Conservation (phyloP, 1,140 invertebrate genomes). For the Drosophila erecta region DNA sequence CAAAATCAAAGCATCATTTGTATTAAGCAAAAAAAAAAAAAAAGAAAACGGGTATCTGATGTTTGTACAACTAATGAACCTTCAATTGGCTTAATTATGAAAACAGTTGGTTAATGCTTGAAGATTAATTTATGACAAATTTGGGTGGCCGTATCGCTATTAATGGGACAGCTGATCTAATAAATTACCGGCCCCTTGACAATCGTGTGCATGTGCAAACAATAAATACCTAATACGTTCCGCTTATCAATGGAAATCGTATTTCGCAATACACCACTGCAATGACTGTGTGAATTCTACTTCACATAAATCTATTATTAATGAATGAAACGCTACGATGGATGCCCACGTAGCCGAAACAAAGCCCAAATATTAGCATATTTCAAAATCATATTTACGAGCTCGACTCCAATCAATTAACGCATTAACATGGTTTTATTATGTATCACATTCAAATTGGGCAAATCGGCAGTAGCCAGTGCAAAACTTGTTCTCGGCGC, state of each 20-base stretch:
- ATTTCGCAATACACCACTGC: slow-evolving; percentile 3
- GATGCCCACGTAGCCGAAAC: slow-evolving; percentile 9
- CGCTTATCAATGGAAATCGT: slow-evolving; percentile 1
- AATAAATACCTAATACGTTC: slow-evolving; percentile 5
- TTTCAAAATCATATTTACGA: slow-evolving; percentile 35
- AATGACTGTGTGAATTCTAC: slow-evolving; percentile 11
- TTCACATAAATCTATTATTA: slow-evolving; percentile 18
- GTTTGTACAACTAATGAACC: slow-evolving; percentile 27
- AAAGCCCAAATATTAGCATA: slow-evolving; percentile 32
- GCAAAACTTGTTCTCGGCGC: slow-evolving; percentile 51
- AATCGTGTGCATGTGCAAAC: not conserved
- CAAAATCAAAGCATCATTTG: slow-evolving; percentile 1
- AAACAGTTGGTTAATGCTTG: slow-evolving; percentile 16
- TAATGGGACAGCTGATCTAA: slow-evolving; percentile 14
- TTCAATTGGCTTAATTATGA: slow-evolving; percentile 32
- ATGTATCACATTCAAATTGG: slow-evolving; percentile 51
- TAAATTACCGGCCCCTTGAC: slow-evolving; percentile 17
- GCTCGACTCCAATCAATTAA: slow-evolving; percentile 43
- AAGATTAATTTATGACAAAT: slow-evolving; percentile 29
- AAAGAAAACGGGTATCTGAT: slow-evolving; percentile 24
- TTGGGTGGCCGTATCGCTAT: slow-evolving; percentile 6
- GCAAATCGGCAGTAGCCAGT: slow-evolving; percentile 25
- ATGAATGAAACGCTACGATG: slow-evolving; percentile 24
- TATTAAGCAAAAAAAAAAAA: not conserved
- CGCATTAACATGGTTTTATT: slow-evolving; percentile 53